Evolutionary conservation across 2,888 invertebrate genomes (phyloP).

Genomic region (Hypselothyrea guttata): DNA sequence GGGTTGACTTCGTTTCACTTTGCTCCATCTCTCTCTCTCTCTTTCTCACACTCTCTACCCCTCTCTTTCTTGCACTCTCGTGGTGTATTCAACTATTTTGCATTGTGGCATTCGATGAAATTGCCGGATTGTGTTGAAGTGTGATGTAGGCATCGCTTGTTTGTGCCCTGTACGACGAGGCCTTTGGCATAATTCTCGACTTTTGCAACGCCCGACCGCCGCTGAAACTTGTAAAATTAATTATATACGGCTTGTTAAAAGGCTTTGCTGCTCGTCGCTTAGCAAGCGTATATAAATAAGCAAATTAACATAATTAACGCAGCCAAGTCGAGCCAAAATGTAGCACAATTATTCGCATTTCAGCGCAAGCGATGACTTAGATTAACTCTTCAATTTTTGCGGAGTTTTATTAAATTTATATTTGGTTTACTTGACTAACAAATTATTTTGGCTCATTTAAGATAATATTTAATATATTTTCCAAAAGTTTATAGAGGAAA

Average conservation of each 20-base stretch:
- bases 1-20: conserved; percentile 32
- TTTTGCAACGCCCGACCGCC: not conserved
- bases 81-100: conserved; percentile 13
- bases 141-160: conserved; percentile 81
- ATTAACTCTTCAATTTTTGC: no score
- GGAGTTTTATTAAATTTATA: no score
- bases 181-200: conserved; percentile 61
- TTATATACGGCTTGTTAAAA: conserved; percentile 43
- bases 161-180: conserved; percentile 52
- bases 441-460: no score
- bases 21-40: not conserved
- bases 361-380: not conserved
- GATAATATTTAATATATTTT: no score
- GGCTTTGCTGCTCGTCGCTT: conserved; percentile 16
- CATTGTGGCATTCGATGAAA: conserved; percentile 76
- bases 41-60: not conserved
- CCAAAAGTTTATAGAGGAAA: no score
- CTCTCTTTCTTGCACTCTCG: not conserved
- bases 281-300: not conserved
- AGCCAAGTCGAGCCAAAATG: not conserved
- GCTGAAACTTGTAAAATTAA: conserved; percentile 42
- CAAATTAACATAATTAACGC: conserved; percentile 29
- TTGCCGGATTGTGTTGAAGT: conserved; percentile 81
- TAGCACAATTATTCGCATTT: conserved; percentile 12
- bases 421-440: no score